Conservation (phyloP, 2,888 invertebrate species). For the Leptopterna dolabrata region DNA sequence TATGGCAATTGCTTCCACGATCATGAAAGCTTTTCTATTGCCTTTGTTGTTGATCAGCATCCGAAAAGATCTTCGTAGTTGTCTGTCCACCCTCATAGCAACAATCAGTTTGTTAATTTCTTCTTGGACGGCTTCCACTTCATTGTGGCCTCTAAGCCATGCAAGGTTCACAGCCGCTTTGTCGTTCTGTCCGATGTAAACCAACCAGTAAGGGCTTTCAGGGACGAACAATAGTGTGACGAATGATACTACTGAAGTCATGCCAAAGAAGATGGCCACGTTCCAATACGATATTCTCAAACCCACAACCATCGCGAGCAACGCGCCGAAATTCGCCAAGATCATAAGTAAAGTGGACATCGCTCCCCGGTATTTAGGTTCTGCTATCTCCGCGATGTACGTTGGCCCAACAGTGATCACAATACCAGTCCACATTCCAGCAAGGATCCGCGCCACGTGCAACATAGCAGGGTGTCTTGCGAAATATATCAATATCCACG, state of each 20-base stretch:
- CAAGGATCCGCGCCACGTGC: slow-evolving; percentile 55
- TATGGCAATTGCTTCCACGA: slow-evolving; percentile 57
- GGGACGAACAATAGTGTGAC: slow-evolving; percentile 74
- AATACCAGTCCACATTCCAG: slow-evolving; percentile 68
- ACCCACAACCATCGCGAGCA: slow-evolving; percentile 73
- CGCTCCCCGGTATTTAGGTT: slow-evolving; percentile 70
- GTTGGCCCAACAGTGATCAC: slow-evolving; percentile 81
- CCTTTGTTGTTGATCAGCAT: slow-evolving; percentile 57
- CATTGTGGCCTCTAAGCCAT: slow-evolving; percentile 70
- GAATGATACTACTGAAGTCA: slow-evolving; percentile 71
- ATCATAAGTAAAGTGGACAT: slow-evolving; percentile 72
- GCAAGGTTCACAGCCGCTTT: slow-evolving; percentile 72
- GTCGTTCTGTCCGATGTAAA: slow-evolving; percentile 70
- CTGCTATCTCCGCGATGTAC: slow-evolving; percentile 83
- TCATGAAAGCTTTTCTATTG: slow-evolving; percentile 58
- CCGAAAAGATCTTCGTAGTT: slow-evolving; percentile 34
- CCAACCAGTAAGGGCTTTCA: slow-evolving; percentile 75
- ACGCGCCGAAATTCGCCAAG: slow-evolving; percentile 71
- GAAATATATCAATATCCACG: slow-evolving; percentile 74
- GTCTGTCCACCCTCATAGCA: slow-evolving; percentile 56
- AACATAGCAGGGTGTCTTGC: slow-evolving; percentile 38
- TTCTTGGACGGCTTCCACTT: slow-evolving; percentile 72
- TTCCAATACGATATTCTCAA: slow-evolving; percentile 71
- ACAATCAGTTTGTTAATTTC: slow-evolving; percentile 61
- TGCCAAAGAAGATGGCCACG: slow-evolving; percentile 71